Conservation (phyloP, 2,888 invertebrate species). For the Agrilus biguttatus region DNA sequence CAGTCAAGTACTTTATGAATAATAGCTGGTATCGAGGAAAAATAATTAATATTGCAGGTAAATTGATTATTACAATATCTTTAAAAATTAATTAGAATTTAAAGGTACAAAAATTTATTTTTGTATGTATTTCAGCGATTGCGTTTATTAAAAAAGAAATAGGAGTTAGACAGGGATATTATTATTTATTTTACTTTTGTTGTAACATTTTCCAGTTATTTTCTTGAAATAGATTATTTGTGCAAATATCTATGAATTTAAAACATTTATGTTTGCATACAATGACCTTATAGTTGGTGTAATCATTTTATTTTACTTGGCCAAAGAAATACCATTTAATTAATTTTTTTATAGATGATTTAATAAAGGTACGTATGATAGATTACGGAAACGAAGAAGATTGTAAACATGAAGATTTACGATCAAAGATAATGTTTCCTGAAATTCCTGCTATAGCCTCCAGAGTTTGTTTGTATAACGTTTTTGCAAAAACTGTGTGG, state of each 20-base stretch:
- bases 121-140: no score
- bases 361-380: conserved; percentile 49
- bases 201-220: no score
- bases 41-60: conserved; percentile 33
- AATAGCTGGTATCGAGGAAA: conserved; percentile 56
- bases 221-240: no score
- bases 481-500: conserved; percentile 39
- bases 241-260: no score
- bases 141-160: no score
- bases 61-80: not conserved
- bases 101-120: no score
- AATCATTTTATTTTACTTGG: no score
- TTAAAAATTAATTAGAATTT: no score
- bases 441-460: conserved; percentile 53
- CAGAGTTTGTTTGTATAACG: conserved; percentile 41
- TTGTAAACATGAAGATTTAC: conserved; percentile 40
- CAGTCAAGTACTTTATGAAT: conserved; percentile 51
- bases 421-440: conserved; percentile 45
- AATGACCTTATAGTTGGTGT: no score
- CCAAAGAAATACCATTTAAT: no score
- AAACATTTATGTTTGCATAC: no score
- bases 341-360: conserved; percentile 17
- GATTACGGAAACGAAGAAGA: conserved; percentile 73
- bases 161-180: no score
- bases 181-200: not conserved